Conservation (phyloP, 2,888 invertebrate genomes). For the Agrotis segetum region DNA sequence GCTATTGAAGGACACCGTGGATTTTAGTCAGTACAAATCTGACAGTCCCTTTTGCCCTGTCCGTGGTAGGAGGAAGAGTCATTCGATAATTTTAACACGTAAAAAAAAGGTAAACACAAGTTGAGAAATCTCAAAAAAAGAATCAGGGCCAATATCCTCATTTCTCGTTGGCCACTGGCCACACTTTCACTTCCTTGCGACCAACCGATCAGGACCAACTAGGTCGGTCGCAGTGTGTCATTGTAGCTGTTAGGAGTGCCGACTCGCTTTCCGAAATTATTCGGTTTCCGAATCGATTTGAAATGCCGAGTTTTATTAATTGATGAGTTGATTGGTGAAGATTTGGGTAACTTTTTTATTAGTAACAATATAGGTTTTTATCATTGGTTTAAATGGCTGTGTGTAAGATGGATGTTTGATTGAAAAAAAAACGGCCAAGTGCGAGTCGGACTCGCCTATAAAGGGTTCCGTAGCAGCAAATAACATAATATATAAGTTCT, state of each 20-base stretch:
- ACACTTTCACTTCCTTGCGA: conserved; percentile 63
- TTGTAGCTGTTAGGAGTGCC: conserved; percentile 14
- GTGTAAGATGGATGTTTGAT: no score
- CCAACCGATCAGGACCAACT: conserved; percentile 37
- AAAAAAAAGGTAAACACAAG: not conserved
- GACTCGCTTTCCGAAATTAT: conserved; percentile 45
- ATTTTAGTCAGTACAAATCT: no score
- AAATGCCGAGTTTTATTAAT: conserved; percentile 17
- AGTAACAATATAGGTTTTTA: not conserved
- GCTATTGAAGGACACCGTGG: no score
- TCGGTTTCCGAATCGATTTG: conserved; percentile 46
- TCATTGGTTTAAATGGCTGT: no score
- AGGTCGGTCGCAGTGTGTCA: conserved; percentile 51
- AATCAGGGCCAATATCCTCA: conserved; percentile 54
- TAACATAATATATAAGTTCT: no score
- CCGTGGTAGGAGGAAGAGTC: no score
- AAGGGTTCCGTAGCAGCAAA: no score
- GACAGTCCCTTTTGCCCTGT: no score
- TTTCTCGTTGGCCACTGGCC: conserved; percentile 32
- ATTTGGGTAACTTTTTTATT: not conserved
- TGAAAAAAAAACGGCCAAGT: no score
- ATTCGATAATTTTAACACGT: no score
- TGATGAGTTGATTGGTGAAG: not conserved
- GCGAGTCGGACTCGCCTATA: no score
- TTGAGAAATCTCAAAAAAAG: conserved; percentile 12